phyloP scores from a whole-genome alignment of 1,140 invertebrate species.

The Drosophila burlai region DNA sequence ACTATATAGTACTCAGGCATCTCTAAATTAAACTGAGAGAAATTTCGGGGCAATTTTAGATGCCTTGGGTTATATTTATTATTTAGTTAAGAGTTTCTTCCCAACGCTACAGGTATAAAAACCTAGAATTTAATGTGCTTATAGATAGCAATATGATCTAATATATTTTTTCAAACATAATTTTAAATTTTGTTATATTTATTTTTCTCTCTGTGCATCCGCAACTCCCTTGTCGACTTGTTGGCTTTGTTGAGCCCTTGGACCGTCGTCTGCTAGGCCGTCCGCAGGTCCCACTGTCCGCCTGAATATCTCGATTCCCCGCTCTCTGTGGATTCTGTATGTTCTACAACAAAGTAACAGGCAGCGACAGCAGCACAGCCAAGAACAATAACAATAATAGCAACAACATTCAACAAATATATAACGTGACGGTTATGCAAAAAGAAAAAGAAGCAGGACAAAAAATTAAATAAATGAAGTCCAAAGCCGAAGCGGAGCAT shows the following conservation, averaged over 20 bases:
- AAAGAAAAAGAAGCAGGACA: neutral
- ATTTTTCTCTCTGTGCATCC: constrained; percentile 1
- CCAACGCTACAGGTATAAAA: too few relatives aligned
- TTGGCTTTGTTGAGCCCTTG: constrained; percentile 79
- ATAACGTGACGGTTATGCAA: constrained; percentile 44
- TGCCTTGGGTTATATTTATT: too few relatives aligned
- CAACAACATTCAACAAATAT: constrained; percentile 24
- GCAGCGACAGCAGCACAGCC: constrained; percentile 41
- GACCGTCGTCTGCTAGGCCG: constrained; percentile 21
- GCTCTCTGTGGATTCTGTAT: constrained; percentile 47
- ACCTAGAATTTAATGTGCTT: too few relatives aligned
- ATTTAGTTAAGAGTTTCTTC: too few relatives aligned
- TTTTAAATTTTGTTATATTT: too few relatives aligned
- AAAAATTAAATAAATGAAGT: constrained; percentile 30
- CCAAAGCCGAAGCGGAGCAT: constrained; percentile 4
- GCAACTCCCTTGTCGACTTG: constrained; percentile 70
- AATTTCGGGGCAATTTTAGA: neutral
- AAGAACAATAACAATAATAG: constrained; percentile 36
- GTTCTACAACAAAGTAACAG: constrained; percentile 80
- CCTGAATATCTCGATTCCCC: constrained; percentile 40
- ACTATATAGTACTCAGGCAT: constrained; percentile 16
- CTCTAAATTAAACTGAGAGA: neutral
- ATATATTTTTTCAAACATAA: too few relatives aligned
- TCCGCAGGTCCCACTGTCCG: constrained; percentile 19
- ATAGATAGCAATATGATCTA: neutral